These are phyloP conservation scores for Bettongia penicillata DNA, from an alignment of 2,113 vertebrate genomes.

Conservation along the genomic window DNA sequence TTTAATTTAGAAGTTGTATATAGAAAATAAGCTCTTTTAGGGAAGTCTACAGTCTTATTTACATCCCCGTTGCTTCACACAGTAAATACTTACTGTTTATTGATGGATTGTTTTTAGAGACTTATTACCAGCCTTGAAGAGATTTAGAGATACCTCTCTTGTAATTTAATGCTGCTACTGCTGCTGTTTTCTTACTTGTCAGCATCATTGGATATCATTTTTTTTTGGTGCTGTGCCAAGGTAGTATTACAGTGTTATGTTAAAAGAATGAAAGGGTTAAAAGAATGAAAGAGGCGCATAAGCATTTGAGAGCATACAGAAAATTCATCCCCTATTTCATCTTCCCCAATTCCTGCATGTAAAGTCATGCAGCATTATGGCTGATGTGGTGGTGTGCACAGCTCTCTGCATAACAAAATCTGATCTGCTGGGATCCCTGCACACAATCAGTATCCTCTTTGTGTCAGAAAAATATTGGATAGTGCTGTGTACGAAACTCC, in stretches of 20 bases:
- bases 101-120: too few relatives aligned
- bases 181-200: background rate
- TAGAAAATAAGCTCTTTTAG: background rate
- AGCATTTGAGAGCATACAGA: background rate
- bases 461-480: background rate
- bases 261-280: background rate
- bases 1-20: background rate
- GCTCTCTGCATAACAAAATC: background rate
- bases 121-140: too few relatives aligned
- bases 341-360: background rate
- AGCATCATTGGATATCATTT: background rate
- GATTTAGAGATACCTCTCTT: background rate
- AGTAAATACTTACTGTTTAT: too few relatives aligned
- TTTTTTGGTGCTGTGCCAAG: background rate
- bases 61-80: background rate
- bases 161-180: background rate
- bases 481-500: background rate
- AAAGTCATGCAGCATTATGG: background rate
- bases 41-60: too few relatives aligned
- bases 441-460: background rate
- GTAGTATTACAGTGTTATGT: background rate
- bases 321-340: background rate
- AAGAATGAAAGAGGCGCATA: too few relatives aligned
- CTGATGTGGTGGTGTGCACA: background rate
- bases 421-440: background rate